A percentile compares a stretch with the other conserved stretches of the same genome.
phyloP scores from a whole-genome alignment of 2,113 vertebrate species.

The Cairina moschata region DNA sequence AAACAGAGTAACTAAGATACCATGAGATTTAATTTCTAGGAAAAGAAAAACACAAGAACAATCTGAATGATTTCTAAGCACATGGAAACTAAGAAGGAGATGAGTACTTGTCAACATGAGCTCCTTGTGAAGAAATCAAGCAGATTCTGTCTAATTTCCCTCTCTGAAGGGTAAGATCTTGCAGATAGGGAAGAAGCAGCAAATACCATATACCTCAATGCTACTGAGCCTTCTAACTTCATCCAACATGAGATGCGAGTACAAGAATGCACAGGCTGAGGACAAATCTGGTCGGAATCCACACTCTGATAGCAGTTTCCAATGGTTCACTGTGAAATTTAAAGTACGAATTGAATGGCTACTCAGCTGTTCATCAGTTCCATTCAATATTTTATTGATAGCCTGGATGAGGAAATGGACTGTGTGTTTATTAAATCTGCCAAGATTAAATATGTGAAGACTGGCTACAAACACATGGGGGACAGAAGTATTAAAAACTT shows the following conservation, averaged over 20 bases:
- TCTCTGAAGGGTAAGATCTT: not conserved
- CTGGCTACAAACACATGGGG: constrained; percentile 11
- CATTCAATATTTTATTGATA: constrained; percentile 67
- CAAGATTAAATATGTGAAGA: constrained; percentile 52
- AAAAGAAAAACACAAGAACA: not conserved
- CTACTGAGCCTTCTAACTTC: not conserved
- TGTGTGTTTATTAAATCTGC: constrained; percentile 64
- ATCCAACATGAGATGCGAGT: not conserved
- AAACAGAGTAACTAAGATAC: not conserved
- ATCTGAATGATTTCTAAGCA: not conserved
- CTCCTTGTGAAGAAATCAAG: not conserved
- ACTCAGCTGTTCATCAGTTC: constrained; percentile 45
- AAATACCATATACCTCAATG: not conserved
- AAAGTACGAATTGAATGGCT: constrained; percentile 42
- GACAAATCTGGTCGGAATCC: not conserved
- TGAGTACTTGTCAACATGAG: not conserved
- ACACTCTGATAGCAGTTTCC: not conserved
- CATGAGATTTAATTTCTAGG: not conserved
- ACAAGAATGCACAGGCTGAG: not conserved
- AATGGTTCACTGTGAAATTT: not conserved
- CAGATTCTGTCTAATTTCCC: not conserved
- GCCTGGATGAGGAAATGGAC: constrained; percentile 28
- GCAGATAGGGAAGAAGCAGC: not conserved
- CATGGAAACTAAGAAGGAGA: not conserved
- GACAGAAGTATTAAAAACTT: constrained; percentile 42